Conservation (phyloP, 1,140 invertebrate species). For the Bombyx mandarina region DNA sequence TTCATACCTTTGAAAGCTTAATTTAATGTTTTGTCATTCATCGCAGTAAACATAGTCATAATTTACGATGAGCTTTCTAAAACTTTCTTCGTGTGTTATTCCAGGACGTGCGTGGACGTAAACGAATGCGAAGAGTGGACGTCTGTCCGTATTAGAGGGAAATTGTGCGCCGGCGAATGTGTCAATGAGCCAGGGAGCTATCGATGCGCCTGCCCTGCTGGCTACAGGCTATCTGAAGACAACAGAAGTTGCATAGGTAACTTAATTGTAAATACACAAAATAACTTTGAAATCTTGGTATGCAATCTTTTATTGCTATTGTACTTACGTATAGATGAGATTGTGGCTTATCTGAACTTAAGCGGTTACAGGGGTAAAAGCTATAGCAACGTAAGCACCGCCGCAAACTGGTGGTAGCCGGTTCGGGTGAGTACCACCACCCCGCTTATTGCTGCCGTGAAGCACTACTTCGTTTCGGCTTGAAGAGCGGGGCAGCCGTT, state of each 20-base stretch:
- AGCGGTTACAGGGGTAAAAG: too few relatives aligned
- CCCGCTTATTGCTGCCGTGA: too few relatives aligned
- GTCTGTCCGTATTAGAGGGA: constrained; percentile 70
- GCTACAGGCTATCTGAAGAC: constrained; percentile 82
- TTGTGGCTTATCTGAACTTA: too few relatives aligned
- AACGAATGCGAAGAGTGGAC: constrained; percentile 84
- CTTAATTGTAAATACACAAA: not conserved
- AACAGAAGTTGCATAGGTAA: constrained; percentile 82
- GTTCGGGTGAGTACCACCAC: too few relatives aligned
- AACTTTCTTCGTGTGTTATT: constrained; percentile 7
- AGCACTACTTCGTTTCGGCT: too few relatives aligned
- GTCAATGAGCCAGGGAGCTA: constrained; percentile 91
- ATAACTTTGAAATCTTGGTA: too few relatives aligned
- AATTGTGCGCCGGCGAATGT: constrained; percentile 88
- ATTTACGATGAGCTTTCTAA: not conserved
- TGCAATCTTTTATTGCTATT: too few relatives aligned
- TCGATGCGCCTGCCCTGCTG: constrained; percentile 87
- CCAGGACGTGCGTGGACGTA: constrained; percentile 84
- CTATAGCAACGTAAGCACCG: too few relatives aligned
- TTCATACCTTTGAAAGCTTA: not conserved
- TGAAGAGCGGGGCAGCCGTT: too few relatives aligned
- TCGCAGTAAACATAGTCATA: not conserved
- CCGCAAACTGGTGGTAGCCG: too few relatives aligned
- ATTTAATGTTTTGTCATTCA: not conserved
- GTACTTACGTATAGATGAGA: too few relatives aligned